These are phyloP conservation scores for Setophaga coronata DNA, from an alignment of 2,113 vertebrate genomes.

Conservation along the genomic window DNA sequence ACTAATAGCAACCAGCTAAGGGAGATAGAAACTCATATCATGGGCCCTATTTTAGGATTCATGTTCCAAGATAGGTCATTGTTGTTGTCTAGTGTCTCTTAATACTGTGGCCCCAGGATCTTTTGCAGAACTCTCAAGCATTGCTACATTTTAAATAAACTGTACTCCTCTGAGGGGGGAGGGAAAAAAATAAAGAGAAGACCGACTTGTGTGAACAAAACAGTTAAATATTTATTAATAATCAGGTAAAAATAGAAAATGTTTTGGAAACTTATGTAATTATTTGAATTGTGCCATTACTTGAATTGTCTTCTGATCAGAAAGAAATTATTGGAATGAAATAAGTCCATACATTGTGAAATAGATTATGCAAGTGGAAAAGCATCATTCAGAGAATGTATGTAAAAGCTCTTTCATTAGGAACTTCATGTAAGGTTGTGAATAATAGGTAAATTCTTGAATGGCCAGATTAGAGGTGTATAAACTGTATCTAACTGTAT, in stretches of 20 bases:
- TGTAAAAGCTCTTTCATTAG: neutral
- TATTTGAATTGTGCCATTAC: neutral
- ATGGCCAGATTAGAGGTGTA: neutral
- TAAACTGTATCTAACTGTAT: neutral
- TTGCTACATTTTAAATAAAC: neutral
- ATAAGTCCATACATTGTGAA: neutral
- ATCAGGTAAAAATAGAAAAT: neutral
- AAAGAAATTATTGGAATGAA: neutral
- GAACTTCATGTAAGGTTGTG: neutral
- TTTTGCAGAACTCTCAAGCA: neutral
- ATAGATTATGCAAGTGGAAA: neutral
- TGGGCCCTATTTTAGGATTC: neutral
- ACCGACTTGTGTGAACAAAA: neutral
- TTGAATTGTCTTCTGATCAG: neutral
- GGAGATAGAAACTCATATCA: neutral
- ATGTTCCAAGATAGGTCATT: neutral
- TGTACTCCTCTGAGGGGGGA: fast-evolving
- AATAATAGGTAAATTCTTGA: neutral
- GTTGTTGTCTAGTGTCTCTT: neutral
- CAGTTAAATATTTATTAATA: neutral
- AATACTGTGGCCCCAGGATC: neutral
- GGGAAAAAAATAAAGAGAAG: neutral
- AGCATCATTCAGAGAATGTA: neutral
- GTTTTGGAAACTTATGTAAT: neutral
- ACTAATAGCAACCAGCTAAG: neutral